A percentile compares a stretch with the other conserved stretches of the same genome.
Conservation (phyloP, 2,113 vertebrate species). For the Hiodon alosoides region DNA sequence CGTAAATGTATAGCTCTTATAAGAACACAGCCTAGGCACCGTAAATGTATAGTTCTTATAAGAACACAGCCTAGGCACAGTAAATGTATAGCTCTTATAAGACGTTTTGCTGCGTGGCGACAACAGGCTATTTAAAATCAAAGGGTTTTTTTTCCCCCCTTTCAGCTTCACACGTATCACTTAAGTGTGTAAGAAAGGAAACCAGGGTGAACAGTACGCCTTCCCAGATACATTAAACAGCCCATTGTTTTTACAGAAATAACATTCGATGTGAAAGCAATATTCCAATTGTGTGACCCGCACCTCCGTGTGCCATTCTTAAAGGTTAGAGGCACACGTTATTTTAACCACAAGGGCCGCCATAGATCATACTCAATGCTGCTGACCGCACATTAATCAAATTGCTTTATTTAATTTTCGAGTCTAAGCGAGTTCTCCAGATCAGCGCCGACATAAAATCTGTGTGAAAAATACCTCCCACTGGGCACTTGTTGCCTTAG, state of each 20-base stretch:
- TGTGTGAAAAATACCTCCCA: background rate
- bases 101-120: background rate
- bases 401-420: slow-evolving; percentile 11
- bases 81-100: background rate
- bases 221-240: slow-evolving; percentile 1
- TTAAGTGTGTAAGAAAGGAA: background rate
- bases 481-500: background rate
- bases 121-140: slow-evolving; percentile 1
- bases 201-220: background rate
- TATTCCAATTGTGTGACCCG: background rate
- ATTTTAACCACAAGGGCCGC: background rate
- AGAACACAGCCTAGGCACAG: too few relatives aligned
- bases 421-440: background rate
- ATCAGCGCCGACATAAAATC: slow-evolving; percentile 10
- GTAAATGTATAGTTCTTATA: too few relatives aligned
- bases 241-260: background rate
- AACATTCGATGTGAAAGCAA: background rate
- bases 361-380: too few relatives aligned
- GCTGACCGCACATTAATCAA: slow-evolving; percentile 11
- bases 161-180: background rate
- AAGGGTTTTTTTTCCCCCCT: background rate
- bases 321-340: background rate
- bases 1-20: background rate
- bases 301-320: too few relatives aligned
- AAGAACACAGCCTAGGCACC: too few relatives aligned